Base-by-base conservation (phyloP, 2,797 vertebrate species). In the Centroberyx gerrardi region DNA sequence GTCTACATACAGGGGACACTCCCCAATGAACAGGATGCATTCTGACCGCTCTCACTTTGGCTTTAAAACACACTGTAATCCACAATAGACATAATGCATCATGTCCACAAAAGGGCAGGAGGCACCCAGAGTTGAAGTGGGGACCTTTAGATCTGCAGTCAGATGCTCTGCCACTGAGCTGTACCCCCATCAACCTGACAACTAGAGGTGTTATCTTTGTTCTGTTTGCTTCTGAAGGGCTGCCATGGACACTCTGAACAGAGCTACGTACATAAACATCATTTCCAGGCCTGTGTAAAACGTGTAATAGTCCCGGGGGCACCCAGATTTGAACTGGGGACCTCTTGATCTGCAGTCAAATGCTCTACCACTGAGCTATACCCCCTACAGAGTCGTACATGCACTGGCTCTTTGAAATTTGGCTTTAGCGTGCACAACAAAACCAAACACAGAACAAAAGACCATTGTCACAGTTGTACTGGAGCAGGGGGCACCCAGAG, bases 61-160 rank as follows among this genome's bases (percentile, higher is more conserved):
- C 44, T 48, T 48, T 48, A 48, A 6, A 15, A 15, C 15, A 48
- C 13, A 48, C 44, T 44, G 8, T 44, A 14, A 44, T 44, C 2
- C 13, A 14, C 9, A 44, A 44, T 2, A 44, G 9, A 44, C 44
- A 48, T 17, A 48, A 48, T 17, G 44, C 44, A 48, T 14, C 15
- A 15, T 17, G 6, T 8, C 38, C 38, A 40, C 38, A 48, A 48
- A 48, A 48, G 15, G 44, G 4, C 8, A 44, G 22, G 8, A 14
- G 15, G 44, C 44, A 48, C 13, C 64, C 62, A 56, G 87, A 93
- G 88, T 93, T 93, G 88, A 93, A 92, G 89, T 83, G 3, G 88
- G 86, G 88, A 94, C 88, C 90, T 93, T 87, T 93, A 91, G 85
- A 93, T 88, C 87, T 93, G 89, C 86, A 93, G 92, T 94, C 90